Evolutionary conservation across 2,797 vertebrate species (phyloP).

Genomic region (Australoheros facetus): DNA sequence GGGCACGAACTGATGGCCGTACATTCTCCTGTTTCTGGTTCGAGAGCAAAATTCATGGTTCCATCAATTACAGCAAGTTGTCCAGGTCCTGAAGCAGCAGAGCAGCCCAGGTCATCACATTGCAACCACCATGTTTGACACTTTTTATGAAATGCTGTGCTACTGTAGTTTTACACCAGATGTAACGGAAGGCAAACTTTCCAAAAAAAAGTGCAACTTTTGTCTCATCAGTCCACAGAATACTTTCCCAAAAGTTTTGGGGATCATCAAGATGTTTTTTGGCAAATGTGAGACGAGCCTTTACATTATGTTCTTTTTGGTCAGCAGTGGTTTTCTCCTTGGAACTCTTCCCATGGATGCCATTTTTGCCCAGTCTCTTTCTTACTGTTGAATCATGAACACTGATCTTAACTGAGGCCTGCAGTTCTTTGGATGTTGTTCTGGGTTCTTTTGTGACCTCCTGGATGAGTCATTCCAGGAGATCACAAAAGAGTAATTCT

Average conservation of each 20-base stretch:
- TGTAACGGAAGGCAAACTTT: not conserved
- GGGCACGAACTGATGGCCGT: not conserved
- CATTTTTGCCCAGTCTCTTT: not conserved
- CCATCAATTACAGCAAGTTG: no score
- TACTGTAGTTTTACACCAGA: not conserved
- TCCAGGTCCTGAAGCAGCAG: not conserved
- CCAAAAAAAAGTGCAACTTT: not conserved
- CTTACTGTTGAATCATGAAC: no score
- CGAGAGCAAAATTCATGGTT: not conserved
- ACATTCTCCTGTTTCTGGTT: not conserved
- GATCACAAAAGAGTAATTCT: no score
- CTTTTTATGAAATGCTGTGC: not conserved
- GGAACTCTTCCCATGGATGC: not conserved
- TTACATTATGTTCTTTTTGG: not conserved
- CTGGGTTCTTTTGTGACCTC: no score
- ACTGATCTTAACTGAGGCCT: no score
- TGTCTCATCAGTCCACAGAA: not conserved
- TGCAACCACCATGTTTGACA: not conserved
- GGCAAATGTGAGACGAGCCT: not conserved
- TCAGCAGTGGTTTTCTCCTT: not conserved
- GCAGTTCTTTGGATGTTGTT: no score
- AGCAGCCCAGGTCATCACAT: not conserved
- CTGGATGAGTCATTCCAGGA: no score
- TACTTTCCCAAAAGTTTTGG: not conserved
- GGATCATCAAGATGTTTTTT: not conserved